These are phyloP conservation scores for Pemphigus obesinymphae DNA, from an alignment of 1,140 invertebrate species.

Conservation along the genomic window DNA sequence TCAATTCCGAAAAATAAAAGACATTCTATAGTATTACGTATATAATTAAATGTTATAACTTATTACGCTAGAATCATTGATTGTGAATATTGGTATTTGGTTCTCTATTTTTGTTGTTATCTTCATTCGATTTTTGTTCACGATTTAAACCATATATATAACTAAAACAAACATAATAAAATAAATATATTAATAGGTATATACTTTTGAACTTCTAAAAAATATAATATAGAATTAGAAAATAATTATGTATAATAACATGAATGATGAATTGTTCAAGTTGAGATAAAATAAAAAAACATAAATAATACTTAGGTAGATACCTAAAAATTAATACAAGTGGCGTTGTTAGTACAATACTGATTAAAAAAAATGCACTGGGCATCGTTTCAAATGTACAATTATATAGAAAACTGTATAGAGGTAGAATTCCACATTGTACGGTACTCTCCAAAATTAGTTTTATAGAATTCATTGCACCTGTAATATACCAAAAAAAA, in stretches of 20 bases:
- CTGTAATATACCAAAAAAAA: not conserved
- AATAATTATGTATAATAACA: not conserved
- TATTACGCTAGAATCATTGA: not conserved
- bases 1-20: no score
- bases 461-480: conserved; percentile 18
- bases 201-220: not conserved
- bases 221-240: not conserved
- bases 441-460: not conserved
- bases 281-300: not conserved
- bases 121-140: not conserved
- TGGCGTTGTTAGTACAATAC: conserved; percentile 13
- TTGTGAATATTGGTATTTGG: not conserved
- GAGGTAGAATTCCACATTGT: conserved; percentile 11
- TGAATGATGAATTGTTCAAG: not conserved
- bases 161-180: not conserved
- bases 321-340: conserved; percentile 35
- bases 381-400: conserved; percentile 32
- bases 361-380: conserved; percentile 39
- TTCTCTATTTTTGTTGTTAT: not conserved
- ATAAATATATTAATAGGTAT: not conserved
- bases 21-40: no score
- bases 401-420: conserved; percentile 37
- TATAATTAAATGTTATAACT: not conserved
- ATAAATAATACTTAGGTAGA: not conserved
- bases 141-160: not conserved